Conservation (phyloP, 2,888 invertebrate genomes). For the Blera fallax region DNA sequence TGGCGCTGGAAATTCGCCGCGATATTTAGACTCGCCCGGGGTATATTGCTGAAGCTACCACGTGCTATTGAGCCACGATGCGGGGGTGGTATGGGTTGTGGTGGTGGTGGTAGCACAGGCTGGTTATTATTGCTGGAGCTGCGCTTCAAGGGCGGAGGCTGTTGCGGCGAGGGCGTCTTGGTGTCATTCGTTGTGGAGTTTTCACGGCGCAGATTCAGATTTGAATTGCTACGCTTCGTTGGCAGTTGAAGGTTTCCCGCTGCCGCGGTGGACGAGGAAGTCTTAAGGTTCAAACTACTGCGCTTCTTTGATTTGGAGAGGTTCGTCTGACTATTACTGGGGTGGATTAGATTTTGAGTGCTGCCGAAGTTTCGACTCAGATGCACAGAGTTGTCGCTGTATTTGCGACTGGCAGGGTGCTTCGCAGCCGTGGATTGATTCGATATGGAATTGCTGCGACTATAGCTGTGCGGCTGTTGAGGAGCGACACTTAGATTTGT, state of each 20-base stretch:
- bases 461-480: slow-evolving; percentile 76
- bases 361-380: slow-evolving; percentile 81
- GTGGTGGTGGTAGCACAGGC: slow-evolving; percentile 75
- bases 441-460: slow-evolving; percentile 79
- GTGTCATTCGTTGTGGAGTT: slow-evolving; percentile 75
- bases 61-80: slow-evolving; percentile 76
- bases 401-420: slow-evolving; percentile 76
- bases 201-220: slow-evolving; percentile 79
- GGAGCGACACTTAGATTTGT: slow-evolving; percentile 69
- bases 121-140: slow-evolving; percentile 73
- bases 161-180: slow-evolving; percentile 61
- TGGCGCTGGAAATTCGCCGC: slow-evolving; percentile 73
- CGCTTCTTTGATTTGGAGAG: slow-evolving; percentile 81
- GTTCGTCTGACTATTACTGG: slow-evolving; percentile 78
- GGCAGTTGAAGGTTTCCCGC: slow-evolving; percentile 55
- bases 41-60: slow-evolving; percentile 80
- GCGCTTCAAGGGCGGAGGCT: slow-evolving; percentile 68
- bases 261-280: slow-evolving; percentile 70
- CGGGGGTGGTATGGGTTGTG: slow-evolving; percentile 74
- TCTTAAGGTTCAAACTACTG: slow-evolving; percentile 80
- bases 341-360: slow-evolving; percentile 81
- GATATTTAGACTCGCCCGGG: slow-evolving; percentile 80
- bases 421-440: slow-evolving; percentile 73
- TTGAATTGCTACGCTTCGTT: slow-evolving; percentile 79
- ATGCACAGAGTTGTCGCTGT: slow-evolving; percentile 77